These are phyloP conservation scores for Pachyrhynchus sulphureomaculatus DNA, from an alignment of 1,140 invertebrate species.

Conservation along the genomic window DNA sequence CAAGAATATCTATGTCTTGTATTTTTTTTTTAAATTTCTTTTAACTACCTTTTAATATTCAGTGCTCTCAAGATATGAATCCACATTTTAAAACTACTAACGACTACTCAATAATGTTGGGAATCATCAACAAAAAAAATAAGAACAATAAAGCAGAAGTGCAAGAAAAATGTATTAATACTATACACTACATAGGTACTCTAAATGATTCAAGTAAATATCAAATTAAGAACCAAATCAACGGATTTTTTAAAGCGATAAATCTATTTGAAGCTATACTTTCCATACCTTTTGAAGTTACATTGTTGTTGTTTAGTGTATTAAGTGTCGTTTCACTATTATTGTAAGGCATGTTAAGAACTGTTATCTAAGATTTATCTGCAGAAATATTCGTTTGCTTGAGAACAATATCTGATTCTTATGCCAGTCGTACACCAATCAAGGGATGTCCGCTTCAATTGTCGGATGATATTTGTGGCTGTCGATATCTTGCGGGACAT, in stretches of 20 bases:
- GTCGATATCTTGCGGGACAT: constrained; percentile 32
- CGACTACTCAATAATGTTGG: too few relatives aligned
- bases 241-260: constrained; percentile 9
- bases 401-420: constrained; percentile 27
- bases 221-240: constrained; percentile 6
- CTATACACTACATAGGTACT: background rate
- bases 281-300: constrained; percentile 13
- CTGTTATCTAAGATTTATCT: constrained; percentile 28
- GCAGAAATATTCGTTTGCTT: constrained; percentile 22
- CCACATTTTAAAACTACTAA: too few relatives aligned
- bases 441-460: constrained; percentile 24
- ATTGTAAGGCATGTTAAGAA: constrained; percentile 23
- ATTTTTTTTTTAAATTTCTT: too few relatives aligned
- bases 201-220: background rate
- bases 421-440: constrained; percentile 28
- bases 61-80: too few relatives aligned
- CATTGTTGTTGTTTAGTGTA: constrained; percentile 1
- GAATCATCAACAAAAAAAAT: too few relatives aligned
- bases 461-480: constrained; percentile 32
- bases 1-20: too few relatives aligned
- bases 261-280: constrained; percentile 21
- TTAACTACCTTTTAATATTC: too few relatives aligned
- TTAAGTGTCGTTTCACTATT: constrained; percentile 19
- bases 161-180: too few relatives aligned
- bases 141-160: too few relatives aligned